A percentile compares a stretch with the other conserved stretches of the same genome.
Evolutionary conservation across 2,113 vertebrate species (phyloP).

Genomic region (Paramormyrops kingsleyae): DNA sequence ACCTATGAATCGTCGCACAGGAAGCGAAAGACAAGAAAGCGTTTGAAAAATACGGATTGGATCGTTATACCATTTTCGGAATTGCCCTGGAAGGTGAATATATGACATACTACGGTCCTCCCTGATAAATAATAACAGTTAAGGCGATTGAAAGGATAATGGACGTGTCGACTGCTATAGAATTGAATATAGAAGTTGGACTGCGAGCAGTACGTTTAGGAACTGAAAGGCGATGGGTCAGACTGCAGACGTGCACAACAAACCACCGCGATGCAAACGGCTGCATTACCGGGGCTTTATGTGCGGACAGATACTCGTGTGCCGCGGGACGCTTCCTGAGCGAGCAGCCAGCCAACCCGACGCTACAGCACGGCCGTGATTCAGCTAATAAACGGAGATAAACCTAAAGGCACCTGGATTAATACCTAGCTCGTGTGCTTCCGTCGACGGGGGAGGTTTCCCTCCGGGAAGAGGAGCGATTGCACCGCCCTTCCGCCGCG

Average conservation of each 20-base stretch:
- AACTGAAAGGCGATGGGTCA: neutral
- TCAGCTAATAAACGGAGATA: neutral
- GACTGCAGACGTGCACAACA: neutral
- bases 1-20: neutral
- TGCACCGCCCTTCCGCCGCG: neutral
- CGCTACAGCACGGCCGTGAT: neutral
- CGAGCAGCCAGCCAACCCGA: neutral
- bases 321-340: neutral
- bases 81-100: neutral
- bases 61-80: neutral
- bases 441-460: neutral
- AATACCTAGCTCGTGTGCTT: neutral
- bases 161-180: neutral
- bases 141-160: neutral
- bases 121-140: neutral
- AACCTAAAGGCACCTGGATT: neutral
- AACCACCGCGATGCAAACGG: neutral
- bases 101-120: neutral
- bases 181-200: neutral
- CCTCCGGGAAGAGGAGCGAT: neutral
- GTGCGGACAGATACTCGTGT: neutral
- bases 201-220: neutral
- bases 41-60: neutral
- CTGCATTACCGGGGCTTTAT: neutral
- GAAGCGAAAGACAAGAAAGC: neutral